phyloP scores from a whole-genome alignment of 2,797 vertebrate species.

The Crocidura indochinensis region DNA sequence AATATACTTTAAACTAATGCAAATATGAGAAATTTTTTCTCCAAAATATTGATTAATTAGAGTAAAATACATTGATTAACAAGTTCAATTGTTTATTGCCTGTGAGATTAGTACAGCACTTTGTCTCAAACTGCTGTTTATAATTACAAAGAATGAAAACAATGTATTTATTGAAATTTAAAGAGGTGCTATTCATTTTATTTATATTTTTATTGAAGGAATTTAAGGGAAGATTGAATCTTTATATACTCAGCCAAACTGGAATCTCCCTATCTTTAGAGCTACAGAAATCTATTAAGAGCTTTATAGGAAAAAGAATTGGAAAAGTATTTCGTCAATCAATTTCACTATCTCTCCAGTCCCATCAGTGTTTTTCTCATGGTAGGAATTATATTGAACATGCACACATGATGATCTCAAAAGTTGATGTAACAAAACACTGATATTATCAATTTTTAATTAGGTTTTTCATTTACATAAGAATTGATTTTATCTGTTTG shows the following conservation, averaged over 20 bases:
- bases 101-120: too few relatives aligned
- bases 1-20: neutral
- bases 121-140: neutral
- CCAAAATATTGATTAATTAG: neutral
- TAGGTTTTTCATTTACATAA: conserved; percentile 14
- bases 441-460: neutral
- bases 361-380: neutral
- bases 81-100: neutral
- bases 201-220: too few relatives aligned
- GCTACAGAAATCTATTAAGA: neutral
- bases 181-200: neutral
- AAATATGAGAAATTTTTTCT: neutral
- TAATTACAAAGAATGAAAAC: conserved; percentile 37
- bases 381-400: neutral
- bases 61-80: neutral
- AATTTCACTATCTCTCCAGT: conserved; percentile 3
- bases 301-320: neutral
- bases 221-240: too few relatives aligned
- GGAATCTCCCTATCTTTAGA: too few relatives aligned
- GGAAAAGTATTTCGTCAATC: neutral
- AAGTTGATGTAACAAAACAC: neutral
- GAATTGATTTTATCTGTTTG: conserved; percentile 13
- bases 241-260: too few relatives aligned
- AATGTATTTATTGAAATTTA: neutral
- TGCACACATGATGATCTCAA: neutral